Evolutionary conservation across 2,797 vertebrate species (phyloP).

Genomic region (Chromobotia macracanthus): DNA sequence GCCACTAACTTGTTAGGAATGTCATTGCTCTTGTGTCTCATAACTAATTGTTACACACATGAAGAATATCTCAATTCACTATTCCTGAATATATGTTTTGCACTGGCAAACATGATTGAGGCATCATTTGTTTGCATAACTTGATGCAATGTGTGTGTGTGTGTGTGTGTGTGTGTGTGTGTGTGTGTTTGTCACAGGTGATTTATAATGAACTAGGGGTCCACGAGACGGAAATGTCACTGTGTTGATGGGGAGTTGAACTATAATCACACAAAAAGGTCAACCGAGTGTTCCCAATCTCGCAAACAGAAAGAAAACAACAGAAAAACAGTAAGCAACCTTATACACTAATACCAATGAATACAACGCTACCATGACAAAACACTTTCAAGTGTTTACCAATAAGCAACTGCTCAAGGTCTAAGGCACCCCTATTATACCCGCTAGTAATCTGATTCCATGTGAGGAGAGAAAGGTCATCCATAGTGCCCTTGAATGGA

Average conservation of each 20-base stretch:
- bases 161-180: constrained; percentile 1
- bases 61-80: no score
- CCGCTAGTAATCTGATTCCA: constrained; percentile 1
- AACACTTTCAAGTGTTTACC: constrained; percentile 28
- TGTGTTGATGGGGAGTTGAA: constrained; percentile 15
- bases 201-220: constrained; percentile 28
- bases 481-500: constrained; percentile 19
- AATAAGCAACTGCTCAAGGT: constrained; percentile 5
- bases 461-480: constrained; percentile 6
- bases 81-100: no score
- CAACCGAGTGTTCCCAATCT: constrained; percentile 27
- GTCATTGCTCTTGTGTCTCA: no score
- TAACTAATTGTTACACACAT: no score
- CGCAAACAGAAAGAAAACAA: neutral
- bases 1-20: no score
- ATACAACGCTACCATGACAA: neutral
- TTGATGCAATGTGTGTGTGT: neutral
- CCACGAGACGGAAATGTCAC: constrained; percentile 41
- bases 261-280: constrained; percentile 48
- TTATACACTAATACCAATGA: constrained; percentile 26
- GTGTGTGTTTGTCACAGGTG: neutral
- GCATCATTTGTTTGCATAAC: neutral
- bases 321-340: neutral
- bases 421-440: neutral
- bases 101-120: neutral